Evolutionary conservation across 2,888 invertebrate species (phyloP), one percentile per base, ranked within the genome.

Genomic region (Polydrusus cervinus): DNA sequence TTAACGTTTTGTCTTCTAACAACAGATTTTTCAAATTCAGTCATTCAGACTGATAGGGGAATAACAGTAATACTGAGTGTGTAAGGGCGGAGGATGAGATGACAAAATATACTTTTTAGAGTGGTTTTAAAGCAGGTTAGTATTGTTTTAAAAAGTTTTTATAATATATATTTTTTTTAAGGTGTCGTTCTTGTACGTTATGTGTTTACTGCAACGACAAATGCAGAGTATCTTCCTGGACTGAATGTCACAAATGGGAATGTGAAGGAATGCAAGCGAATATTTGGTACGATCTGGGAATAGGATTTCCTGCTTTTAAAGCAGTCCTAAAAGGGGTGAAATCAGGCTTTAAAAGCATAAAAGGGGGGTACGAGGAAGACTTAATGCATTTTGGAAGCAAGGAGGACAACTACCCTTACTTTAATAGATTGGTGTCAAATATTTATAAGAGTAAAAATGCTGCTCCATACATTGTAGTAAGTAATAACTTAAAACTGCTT

Each of bases 291-390:
- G 90, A 92, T 65, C 90, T 95, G 49, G 95, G 96, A 38, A 92
- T 96, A 75, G 93, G 92, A 0, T 94, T 95, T 86, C 90, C 95
- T 72, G 95, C 93, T n/a, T 87, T 94, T 83, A 90, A 90, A 84
- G 91, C 92, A 1, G 87, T 95, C 25, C 84, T 95, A 9, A 89
- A 90, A 83, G 87, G 86, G 9, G 80, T 84, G 5, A 70, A 78
- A 67, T 81, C 82, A 3, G 83, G 83, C 1, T 89, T 90, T 79
- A 79, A 80, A 0, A 83, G 84, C 40, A 88, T 89, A 76, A 79
- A 86, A 10, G 79, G 81, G 9, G 84, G 87, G 0, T 87, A 88
- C 77, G 83, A 85, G 67, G 82, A 88, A 0, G 81, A 87, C 9
- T 85, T 89, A 78, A 88, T 88, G 82, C 82, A 86, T 40, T 87